Conservation (phyloP, 2,113 vertebrate species). For the Zapornia atra region DNA sequence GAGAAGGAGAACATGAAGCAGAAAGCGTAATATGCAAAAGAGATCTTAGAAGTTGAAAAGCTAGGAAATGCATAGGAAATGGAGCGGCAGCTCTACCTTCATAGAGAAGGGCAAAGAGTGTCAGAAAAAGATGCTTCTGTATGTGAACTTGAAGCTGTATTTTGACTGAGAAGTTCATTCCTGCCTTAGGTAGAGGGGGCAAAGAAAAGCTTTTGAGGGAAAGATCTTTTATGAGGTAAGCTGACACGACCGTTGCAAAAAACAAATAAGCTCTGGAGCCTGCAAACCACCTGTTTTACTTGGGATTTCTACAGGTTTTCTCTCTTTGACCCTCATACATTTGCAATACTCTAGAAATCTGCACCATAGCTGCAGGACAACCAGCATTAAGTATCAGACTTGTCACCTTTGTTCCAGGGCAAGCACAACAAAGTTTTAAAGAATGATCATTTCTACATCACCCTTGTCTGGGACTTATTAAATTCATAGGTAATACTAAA, state of each 20-base stretch:
- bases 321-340: neutral
- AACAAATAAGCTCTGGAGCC: neutral
- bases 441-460: neutral
- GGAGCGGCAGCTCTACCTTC: accelerated
- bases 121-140: neutral
- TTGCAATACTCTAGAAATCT: neutral
- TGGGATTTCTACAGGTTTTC: neutral
- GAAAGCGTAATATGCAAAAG: neutral
- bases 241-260: neutral
- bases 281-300: neutral
- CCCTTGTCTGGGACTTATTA: neutral
- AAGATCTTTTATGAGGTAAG: neutral
- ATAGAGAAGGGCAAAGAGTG: neutral
- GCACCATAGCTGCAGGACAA: neutral
- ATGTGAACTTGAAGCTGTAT: neutral
- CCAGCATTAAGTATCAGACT: neutral
- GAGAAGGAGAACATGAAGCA: neutral
- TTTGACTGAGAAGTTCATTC: neutral
- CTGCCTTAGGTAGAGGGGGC: neutral
- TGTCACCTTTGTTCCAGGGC: neutral
- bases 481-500: neutral
- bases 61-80: neutral
- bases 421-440: neutral
- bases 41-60: neutral
- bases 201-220: neutral